Conservation (phyloP, 2,888 invertebrate species). For the Bhutanitis thaidina region DNA sequence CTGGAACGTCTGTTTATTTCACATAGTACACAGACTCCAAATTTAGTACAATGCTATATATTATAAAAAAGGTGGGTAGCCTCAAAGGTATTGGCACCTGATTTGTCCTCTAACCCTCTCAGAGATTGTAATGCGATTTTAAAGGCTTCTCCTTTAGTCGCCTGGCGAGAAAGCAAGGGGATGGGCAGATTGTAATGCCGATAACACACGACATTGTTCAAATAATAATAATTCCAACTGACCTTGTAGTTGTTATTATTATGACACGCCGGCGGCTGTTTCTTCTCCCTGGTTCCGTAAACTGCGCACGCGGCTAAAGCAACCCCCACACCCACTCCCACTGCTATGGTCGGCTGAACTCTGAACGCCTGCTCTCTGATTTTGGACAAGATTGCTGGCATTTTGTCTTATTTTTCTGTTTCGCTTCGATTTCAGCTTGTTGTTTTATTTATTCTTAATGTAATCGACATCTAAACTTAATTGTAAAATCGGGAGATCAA, state of each 20-base stretch:
- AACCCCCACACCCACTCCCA: constrained; percentile 70
- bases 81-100: no score
- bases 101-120: no score
- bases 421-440: background rate
- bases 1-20: no score
- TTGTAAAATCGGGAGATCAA: constrained; percentile 31
- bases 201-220: no score
- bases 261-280: constrained; percentile 52
- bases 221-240: no score
- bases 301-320: constrained; percentile 66
- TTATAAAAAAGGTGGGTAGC: no score
- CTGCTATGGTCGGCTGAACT: constrained; percentile 60
- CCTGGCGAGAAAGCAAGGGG: no score
- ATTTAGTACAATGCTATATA: no score
- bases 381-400: constrained; percentile 74
- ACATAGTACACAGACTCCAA: no score
- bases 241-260: constrained; percentile 76
- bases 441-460: background rate
- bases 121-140: no score
- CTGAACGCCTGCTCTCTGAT: constrained; percentile 66
- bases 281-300: constrained; percentile 63
- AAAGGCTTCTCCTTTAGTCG: no score
- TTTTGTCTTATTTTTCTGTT: constrained; percentile 30
- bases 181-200: no score
- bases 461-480: constrained; percentile 9